Conservation (phyloP, 2,113 vertebrate species). For the Bambusicola thoracicus region DNA sequence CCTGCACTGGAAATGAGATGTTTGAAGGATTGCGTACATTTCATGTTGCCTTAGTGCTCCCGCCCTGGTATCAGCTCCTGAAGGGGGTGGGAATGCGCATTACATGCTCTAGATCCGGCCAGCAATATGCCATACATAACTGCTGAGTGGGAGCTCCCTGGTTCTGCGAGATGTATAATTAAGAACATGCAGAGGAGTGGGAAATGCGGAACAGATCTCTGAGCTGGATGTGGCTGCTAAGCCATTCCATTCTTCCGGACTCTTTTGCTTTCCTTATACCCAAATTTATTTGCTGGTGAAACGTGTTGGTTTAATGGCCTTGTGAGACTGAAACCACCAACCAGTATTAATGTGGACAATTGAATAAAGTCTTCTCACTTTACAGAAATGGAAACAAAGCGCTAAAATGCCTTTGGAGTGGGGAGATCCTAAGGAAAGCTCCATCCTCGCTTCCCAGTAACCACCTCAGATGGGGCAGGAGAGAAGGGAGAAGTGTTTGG, state of each 20-base stretch:
- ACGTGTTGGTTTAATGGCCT: neutral
- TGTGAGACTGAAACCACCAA: neutral
- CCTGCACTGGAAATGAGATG: neutral
- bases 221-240: neutral
- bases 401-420: neutral
- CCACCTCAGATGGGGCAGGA: neutral
- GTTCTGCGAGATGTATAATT: conserved; percentile 23
- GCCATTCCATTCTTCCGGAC: neutral
- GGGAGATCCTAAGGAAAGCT: neutral
- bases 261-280: neutral
- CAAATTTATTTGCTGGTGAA: conserved; percentile 18
- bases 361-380: neutral
- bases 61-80: neutral
- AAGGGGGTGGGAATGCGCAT: neutral
- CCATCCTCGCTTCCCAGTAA: neutral
- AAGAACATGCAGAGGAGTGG: conserved; percentile 29
- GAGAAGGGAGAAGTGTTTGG: neutral
- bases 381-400: neutral
- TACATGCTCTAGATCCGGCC: neutral
- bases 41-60: neutral
- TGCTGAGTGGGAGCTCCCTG: neutral
- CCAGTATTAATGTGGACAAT: neutral
- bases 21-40: neutral
- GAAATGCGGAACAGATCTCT: conserved; percentile 19
- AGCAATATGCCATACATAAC: conserved; percentile 15